Conservation (phyloP, 2,797 vertebrate species). For the Thamnophis elegans region DNA sequence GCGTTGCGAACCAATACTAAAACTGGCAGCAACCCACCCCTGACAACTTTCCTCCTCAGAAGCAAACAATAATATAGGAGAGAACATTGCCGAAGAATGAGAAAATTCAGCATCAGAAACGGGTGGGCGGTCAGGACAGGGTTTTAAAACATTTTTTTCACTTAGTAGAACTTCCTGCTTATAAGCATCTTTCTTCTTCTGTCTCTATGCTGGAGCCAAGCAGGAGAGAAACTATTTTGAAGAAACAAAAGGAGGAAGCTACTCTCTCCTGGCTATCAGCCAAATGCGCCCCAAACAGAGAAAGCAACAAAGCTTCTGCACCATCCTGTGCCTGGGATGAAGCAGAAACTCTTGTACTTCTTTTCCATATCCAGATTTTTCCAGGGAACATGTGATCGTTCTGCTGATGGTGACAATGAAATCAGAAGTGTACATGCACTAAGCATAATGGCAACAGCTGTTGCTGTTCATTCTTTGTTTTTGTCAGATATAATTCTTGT, state of each 20-base stretch:
- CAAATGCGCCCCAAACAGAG: neutral
- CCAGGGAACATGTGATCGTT: neutral
- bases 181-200: neutral
- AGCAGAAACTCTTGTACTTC: neutral
- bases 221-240: constrained; percentile 15
- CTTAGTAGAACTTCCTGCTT: constrained; percentile 8
- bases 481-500: neutral
- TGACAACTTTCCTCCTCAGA: neutral
- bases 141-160: neutral
- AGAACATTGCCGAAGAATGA: neutral
- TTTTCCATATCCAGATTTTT: neutral
- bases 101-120: neutral
- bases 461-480: neutral
- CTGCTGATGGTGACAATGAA: neutral
- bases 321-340: neutral
- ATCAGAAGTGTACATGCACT: neutral
- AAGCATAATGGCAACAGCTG: neutral
- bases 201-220: neutral
- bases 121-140: neutral
- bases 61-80: neutral
- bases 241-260: constrained; percentile 11
- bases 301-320: constrained; percentile 1
- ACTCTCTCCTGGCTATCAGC: constrained; percentile 8
- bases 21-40: no score
- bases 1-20: no score